phyloP scores from a whole-genome alignment of 2,888 invertebrate genomes.

The Hecatera dysodea region DNA sequence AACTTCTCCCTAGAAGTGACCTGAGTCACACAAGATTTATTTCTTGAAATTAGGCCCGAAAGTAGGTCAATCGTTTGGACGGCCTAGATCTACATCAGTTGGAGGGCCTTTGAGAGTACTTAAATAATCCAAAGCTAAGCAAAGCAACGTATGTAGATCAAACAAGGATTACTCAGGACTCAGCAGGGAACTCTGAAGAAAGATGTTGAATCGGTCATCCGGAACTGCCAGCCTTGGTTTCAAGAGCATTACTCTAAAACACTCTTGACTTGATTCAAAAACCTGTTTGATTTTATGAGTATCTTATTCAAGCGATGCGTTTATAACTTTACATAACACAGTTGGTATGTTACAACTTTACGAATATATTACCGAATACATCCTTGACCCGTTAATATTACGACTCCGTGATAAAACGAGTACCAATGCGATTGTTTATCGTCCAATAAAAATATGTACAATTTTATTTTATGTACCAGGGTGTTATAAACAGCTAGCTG shows the following conservation, averaged over 20 bases:
- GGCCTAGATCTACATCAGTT: slow-evolving; percentile 22
- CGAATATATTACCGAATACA: slow-evolving; percentile 30
- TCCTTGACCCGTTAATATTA: slow-evolving; percentile 43
- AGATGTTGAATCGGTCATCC: background rate
- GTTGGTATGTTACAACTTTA: slow-evolving; percentile 17
- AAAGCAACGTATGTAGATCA: background rate
- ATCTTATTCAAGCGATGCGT: slow-evolving; percentile 9
- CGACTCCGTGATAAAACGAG: slow-evolving; percentile 11
- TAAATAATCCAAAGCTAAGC: background rate
- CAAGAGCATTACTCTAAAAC: slow-evolving; percentile 5
- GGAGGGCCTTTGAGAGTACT: background rate
- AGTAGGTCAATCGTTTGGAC: slow-evolving; percentile 45
- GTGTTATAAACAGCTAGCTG: slow-evolving; percentile 8
- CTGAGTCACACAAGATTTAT: slow-evolving; percentile 48
- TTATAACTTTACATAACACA: slow-evolving; percentile 41
- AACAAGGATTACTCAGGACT: background rate
- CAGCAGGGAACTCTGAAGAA: background rate
- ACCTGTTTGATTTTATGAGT: slow-evolving; percentile 18
- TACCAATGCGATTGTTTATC: slow-evolving; percentile 16
- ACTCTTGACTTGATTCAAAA: slow-evolving; percentile 13
- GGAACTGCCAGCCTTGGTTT: background rate
- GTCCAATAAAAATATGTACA: background rate
- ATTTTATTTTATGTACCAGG: slow-evolving; percentile 4
- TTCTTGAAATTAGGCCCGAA: slow-evolving; percentile 41
- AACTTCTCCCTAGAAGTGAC: slow-evolving; percentile 33